These are phyloP conservation scores for Eudyptes chrysolophus DNA, from an alignment of 2,113 vertebrate genomes.

Conservation along the genomic window DNA sequence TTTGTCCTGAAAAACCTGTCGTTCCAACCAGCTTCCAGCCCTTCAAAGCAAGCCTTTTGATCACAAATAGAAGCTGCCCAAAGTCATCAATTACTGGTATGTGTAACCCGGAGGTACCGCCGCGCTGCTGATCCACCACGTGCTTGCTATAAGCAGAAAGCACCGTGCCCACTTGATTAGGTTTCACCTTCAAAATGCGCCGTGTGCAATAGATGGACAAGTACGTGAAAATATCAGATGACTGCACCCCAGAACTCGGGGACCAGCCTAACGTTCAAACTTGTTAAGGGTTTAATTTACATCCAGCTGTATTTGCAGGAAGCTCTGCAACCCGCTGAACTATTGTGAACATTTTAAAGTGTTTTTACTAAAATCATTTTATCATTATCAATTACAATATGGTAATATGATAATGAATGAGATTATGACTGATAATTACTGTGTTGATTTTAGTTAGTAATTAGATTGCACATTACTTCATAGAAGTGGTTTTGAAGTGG, in stretches of 20 bases:
- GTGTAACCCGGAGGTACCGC: background rate
- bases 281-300: background rate
- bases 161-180: background rate
- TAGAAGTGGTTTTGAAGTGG: background rate
- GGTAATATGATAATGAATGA: background rate
- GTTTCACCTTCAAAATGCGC: background rate
- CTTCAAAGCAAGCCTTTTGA: background rate
- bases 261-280: too few species aligned
- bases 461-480: background rate
- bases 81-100: too few species aligned
- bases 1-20: background rate
- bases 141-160: background rate
- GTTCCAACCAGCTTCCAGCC: background rate
- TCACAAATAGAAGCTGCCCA: background rate
- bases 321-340: background rate
- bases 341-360: background rate
- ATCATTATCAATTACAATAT: background rate
- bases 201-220: rapidly evolving
- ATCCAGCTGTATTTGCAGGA: background rate
- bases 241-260: background rate
- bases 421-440: background rate
- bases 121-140: background rate
- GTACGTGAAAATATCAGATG: too few species aligned
- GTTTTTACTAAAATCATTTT: background rate
- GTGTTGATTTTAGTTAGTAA: background rate